These are phyloP conservation scores for Ara ararauna DNA, from an alignment of 2,797 vertebrate genomes.

Conservation along the genomic window DNA sequence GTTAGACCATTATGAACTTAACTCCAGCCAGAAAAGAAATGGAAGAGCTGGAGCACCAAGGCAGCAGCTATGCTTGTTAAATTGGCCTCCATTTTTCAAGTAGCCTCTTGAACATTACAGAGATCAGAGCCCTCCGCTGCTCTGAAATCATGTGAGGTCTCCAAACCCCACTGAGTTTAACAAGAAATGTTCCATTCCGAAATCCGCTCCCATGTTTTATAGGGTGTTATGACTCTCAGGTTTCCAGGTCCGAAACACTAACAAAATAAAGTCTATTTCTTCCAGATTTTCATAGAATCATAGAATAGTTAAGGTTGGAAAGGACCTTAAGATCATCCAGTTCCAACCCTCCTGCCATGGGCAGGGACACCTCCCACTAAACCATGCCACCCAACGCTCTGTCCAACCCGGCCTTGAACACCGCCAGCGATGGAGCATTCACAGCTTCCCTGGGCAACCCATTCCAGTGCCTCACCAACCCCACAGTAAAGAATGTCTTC, in stretches of 20 bases:
- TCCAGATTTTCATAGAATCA: not conserved
- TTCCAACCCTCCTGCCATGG: too few species aligned
- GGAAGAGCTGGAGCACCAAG: constrained; percentile 25
- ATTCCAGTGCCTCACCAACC: too few species aligned
- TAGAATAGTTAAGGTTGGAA: too few species aligned
- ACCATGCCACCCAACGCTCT: too few species aligned
- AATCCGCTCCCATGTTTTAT: not conserved
- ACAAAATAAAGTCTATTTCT: constrained; percentile 24
- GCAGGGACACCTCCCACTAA: too few species aligned
- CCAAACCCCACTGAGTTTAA: not conserved
- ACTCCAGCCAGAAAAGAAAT: constrained; percentile 1
- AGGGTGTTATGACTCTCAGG: not conserved
- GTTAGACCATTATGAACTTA: constrained; percentile 26
- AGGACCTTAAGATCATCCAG: too few species aligned
- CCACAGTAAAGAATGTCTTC: too few species aligned
- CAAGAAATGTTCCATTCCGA: not conserved
- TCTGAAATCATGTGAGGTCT: not conserved
- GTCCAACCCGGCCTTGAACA: too few species aligned
- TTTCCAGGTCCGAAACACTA: constrained; percentile 4
- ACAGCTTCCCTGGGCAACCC: too few species aligned
- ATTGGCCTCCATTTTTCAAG: constrained; percentile 23
- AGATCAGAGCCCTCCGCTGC: not conserved
- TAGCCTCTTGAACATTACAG: not conserved
- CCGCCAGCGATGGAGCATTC: too few species aligned
- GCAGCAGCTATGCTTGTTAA: constrained; percentile 18